phyloP scores from a whole-genome alignment of 2,113 vertebrate species.

The Regulus satrapa region DNA sequence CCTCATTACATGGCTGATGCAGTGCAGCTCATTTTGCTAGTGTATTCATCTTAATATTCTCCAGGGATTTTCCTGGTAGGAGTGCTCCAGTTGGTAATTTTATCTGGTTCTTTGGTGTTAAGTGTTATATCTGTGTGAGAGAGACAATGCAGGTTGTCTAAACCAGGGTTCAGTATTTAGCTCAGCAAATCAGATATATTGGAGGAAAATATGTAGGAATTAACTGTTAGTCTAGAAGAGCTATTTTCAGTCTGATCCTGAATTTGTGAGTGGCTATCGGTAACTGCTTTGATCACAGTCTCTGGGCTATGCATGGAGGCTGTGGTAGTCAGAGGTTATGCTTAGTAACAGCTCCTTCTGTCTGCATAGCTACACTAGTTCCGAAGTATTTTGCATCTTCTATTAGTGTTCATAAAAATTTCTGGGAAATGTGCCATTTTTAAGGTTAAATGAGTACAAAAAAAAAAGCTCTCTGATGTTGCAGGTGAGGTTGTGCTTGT shows the following conservation, averaged over 20 bases:
- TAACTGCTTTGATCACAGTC: not conserved
- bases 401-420: not conserved
- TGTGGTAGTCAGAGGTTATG: not conserved
- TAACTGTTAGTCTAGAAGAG: not conserved
- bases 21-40: not conserved
- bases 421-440: not conserved
- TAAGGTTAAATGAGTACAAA: not conserved
- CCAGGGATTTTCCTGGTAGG: not conserved
- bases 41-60: not conserved
- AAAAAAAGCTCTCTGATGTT: not conserved
- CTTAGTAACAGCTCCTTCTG: not conserved
- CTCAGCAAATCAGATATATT: not conserved
- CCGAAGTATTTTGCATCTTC: not conserved
- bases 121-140: not conserved
- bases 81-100: not conserved
- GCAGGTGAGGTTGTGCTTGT: not conserved
- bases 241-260: not conserved
- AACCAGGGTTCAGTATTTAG: not conserved
- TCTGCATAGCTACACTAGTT: not conserved
- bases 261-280: not conserved
- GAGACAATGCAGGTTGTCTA: not conserved
- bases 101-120: not conserved
- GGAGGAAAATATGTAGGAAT: not conserved
- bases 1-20: not conserved
- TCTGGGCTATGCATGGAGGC: not conserved